A percentile compares a stretch with the other conserved stretches of the same genome.
Evolutionary conservation across 2,888 invertebrate genomes (phyloP).

Genomic region (Microchrysa polita): DNA sequence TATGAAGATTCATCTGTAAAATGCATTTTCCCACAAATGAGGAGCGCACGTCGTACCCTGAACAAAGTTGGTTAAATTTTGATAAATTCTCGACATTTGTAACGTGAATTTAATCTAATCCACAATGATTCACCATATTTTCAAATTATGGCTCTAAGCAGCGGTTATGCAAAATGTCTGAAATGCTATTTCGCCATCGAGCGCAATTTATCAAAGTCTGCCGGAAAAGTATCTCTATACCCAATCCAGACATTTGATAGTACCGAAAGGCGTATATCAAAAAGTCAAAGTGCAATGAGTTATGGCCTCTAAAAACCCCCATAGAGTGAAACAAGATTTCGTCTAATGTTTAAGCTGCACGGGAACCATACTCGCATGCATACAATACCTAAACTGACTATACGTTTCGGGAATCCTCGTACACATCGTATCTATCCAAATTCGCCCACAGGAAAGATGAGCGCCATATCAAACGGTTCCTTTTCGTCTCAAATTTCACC

Average conservation of each 20-base stretch:
- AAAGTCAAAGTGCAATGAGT: conserved; percentile 36
- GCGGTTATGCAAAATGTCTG: not conserved
- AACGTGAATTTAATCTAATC: too few species aligned
- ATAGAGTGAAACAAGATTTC: not conserved
- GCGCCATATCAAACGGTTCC: conserved; percentile 17
- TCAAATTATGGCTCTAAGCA: not conserved
- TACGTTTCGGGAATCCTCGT: not conserved
- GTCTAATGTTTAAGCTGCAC: not conserved
- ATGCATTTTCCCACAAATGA: too few species aligned
- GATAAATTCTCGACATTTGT: too few species aligned
- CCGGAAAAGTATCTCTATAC: conserved; percentile 28
- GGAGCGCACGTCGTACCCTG: too few species aligned
- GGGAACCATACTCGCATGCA: not conserved
- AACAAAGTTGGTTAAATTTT: too few species aligned
- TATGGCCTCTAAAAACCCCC: conserved; percentile 20
- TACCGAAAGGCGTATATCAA: conserved; percentile 35
- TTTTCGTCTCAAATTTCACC: conserved; percentile 31
- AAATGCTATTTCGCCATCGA: not conserved
- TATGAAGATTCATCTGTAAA: too few species aligned
- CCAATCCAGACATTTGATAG: conserved; percentile 32
- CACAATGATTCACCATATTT: conserved; percentile 12
- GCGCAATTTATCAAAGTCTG: conserved; percentile 34
- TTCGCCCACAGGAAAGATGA: conserved; percentile 13
- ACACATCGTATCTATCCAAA: not conserved
- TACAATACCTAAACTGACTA: not conserved